Conservation (phyloP, 92 coral and sea anemone species). For the Pocillopora meandrina region DNA sequence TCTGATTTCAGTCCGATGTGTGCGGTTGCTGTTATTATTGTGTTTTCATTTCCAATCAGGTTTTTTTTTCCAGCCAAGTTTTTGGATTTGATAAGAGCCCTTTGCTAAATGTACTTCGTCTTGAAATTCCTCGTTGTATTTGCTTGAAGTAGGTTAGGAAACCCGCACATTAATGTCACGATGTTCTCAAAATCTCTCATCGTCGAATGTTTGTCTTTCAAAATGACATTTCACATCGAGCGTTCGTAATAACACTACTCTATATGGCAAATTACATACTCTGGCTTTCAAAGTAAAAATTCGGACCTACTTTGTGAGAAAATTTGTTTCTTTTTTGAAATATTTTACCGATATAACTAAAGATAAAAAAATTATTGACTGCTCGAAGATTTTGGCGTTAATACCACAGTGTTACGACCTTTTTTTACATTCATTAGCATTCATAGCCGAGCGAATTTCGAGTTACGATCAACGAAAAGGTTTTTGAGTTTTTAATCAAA, state of each 20-base stretch:
- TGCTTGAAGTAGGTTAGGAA: not conserved
- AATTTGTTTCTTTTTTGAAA: not conserved
- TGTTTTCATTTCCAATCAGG: no score
- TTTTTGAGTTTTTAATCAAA: not conserved
- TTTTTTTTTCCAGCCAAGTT: no score
- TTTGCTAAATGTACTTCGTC: no score
- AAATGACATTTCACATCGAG: slow-evolving; percentile 25
- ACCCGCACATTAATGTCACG: not conserved
- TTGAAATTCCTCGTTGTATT: slow-evolving; percentile 4
- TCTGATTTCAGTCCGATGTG: not conserved
- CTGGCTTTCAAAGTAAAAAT: slow-evolving; percentile 22
- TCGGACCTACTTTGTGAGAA: not conserved
- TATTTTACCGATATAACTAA: not conserved
- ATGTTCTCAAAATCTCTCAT: not conserved
- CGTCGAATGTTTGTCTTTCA: slow-evolving; percentile 3
- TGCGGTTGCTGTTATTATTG: no score
- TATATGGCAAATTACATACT: slow-evolving; percentile 23
- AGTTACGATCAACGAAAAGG: not conserved
- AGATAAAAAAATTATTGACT: not conserved
- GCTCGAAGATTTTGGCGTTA: not conserved
- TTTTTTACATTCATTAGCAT: not conserved
- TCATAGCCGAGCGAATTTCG: not conserved
- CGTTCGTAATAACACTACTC: slow-evolving; percentile 11
- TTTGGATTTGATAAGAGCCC: no score
- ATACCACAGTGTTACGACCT: not conserved